Evolutionary conservation across 2,797 vertebrate species (phyloP), one percentile per base, ranked within the genome.

Genomic region (Protosalanx chinensis): DNA sequence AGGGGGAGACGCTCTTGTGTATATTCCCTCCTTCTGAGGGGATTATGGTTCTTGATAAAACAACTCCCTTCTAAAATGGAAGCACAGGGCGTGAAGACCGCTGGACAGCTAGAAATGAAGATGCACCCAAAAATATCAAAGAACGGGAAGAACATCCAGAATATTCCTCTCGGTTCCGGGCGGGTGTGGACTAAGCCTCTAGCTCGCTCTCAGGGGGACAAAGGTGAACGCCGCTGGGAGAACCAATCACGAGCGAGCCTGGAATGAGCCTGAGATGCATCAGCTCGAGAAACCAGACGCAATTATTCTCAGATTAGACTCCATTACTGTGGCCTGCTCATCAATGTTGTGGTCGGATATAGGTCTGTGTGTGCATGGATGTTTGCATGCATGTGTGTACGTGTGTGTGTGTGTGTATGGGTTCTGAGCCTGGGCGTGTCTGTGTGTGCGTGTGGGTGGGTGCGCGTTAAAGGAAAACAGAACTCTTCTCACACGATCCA

Each of bases 241-340:
- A 64, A 18, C 32, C 62, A 35, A 7, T 18, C 18, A 35, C 7
- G 8, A 64, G 27, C 35, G 6, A 65, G 8, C 37, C 64, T 20
- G 33, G 35, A 65, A 35, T 46, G 51, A 56, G 51, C 15, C 51
- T 56, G 51, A 56, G 51, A 16, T 56, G 51, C 51, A 56, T 56
- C 33, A 4, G 29, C 74, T n/a, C 56, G 62, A 62, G 51, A 72
- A 30, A 35, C 18, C 72, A 32, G 49, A 51, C 33, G 65, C 63
- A 56, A 72, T 79, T 73, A 67, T 68, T 64, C 78, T 69, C 61
- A 78, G 78, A 86, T 81, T 83, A 65, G 74, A 78, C 81, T 85
- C 67, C 79, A 77, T 72, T 63, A n/a, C 70, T 5, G 33, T 67
- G 23, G 63, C 72, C 0, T 46, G 37, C 71, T 71, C 74, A 80